A percentile compares a stretch with the other conserved stretches of the same genome.
phyloP scores from a whole-genome alignment of 2,888 invertebrate species.

The Molanna angustata region DNA sequence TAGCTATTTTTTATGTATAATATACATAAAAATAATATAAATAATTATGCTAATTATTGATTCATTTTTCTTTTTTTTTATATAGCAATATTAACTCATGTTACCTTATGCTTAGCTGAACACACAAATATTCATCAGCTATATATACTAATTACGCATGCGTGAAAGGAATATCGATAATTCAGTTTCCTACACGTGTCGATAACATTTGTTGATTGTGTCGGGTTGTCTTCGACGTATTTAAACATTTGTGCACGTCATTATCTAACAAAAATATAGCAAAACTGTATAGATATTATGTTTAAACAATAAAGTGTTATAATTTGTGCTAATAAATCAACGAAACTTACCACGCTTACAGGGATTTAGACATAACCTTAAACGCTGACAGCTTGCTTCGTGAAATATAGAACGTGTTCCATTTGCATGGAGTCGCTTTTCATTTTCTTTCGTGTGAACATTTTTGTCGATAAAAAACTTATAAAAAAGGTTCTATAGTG shows the following conservation, averaged over 20 bases:
- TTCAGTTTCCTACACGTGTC: conserved; percentile 29
- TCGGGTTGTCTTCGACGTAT: conserved; percentile 25
- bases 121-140: conserved; percentile 6
- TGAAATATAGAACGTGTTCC: conserved; percentile 26
- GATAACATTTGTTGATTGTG: conserved; percentile 30
- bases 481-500: conserved; percentile 9
- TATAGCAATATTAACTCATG: no score
- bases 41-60: no score
- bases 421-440: conserved; percentile 21
- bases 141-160: conserved; percentile 19
- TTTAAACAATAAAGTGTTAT: conserved; percentile 9
- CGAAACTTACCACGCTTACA: conserved; percentile 12
- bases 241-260: conserved; percentile 26
- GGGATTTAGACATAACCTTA: conserved; percentile 26
- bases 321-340: conserved; percentile 6
- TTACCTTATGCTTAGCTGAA: no score
- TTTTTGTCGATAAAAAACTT: conserved; percentile 10
- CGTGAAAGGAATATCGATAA: conserved; percentile 28
- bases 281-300: conserved; percentile 9
- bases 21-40: no score
- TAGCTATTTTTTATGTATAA: no score
- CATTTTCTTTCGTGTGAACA: conserved; percentile 11
- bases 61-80: no score
- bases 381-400: conserved; percentile 27
- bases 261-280: conserved; percentile 24